These are phyloP conservation scores for Rhadina sibilatrix DNA, from an alignment of 2,113 vertebrate species.

Conservation along the genomic window DNA sequence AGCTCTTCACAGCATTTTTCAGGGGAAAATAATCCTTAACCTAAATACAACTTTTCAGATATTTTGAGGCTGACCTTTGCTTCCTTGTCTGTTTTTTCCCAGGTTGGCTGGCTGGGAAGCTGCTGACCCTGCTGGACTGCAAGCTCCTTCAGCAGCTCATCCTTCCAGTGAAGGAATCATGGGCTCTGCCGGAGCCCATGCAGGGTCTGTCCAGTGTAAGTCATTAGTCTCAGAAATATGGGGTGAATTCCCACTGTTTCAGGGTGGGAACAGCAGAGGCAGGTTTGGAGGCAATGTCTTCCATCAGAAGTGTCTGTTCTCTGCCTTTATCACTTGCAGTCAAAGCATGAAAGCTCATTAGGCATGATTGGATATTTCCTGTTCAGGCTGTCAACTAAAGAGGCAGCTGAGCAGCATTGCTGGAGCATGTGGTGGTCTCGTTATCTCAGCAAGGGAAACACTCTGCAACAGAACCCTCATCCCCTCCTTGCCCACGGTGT, in stretches of 20 bases:
- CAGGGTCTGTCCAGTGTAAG: background rate
- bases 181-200: background rate
- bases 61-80: background rate
- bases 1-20: background rate
- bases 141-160: background rate
- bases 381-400: background rate
- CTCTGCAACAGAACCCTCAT: background rate
- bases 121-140: accelerated
- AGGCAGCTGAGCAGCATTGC: slow-evolving; percentile 5
- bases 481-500: background rate
- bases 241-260: background rate
- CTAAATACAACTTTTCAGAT: background rate
- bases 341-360: background rate
- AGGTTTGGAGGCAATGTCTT: background rate
- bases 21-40: background rate
- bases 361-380: background rate
- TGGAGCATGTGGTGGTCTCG: background rate
- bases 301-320: background rate
- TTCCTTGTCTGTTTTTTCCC: background rate
- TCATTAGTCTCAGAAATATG: background rate
- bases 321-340: background rate
- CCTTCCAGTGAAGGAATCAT: background rate
- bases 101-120: background rate
- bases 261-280: accelerated
- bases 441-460: background rate